Evolutionary conservation across 2,888 invertebrate genomes (phyloP).

Genomic region (Xiphydria camelus): DNA sequence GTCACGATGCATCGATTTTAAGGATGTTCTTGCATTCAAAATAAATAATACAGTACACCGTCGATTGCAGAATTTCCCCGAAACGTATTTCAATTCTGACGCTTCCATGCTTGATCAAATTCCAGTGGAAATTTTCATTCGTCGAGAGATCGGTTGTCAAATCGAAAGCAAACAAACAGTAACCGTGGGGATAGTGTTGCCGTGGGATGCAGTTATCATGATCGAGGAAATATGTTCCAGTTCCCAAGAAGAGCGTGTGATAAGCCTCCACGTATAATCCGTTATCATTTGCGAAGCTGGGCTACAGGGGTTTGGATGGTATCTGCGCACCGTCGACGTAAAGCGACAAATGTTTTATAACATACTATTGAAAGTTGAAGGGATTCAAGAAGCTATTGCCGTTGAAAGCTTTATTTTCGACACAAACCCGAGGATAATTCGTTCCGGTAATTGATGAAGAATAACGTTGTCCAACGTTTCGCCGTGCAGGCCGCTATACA

Average conservation of each 20-base stretch:
- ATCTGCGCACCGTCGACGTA: slow-evolving; percentile 24
- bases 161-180: slow-evolving; percentile 29
- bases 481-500: slow-evolving; percentile 26
- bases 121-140: slow-evolving; percentile 10
- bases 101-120: slow-evolving; percentile 18
- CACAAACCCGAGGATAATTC: slow-evolving; percentile 37
- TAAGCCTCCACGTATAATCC: slow-evolving; percentile 23
- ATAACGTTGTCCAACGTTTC: slow-evolving; percentile 40
- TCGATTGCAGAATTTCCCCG: slow-evolving; percentile 15
- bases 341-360: slow-evolving; percentile 21
- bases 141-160: slow-evolving; percentile 28
- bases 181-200: slow-evolving; percentile 17
- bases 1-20: slow-evolving; percentile 29
- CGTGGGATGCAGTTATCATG: slow-evolving; percentile 21
- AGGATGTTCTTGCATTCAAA: slow-evolving; percentile 36
- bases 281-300: slow-evolving; percentile 11
- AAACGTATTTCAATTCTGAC: slow-evolving; percentile 28
- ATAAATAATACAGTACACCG: slow-evolving; percentile 30
- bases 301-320: slow-evolving; percentile 21
- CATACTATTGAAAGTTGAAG: slow-evolving; percentile 12
- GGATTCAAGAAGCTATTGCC: slow-evolving; percentile 18
- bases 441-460: slow-evolving; percentile 34
- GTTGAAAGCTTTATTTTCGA: slow-evolving; percentile 26
- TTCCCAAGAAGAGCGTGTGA: slow-evolving; percentile 29
- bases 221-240: slow-evolving; percentile 23